These are phyloP conservation scores for Hyperoplus lanceolatus DNA, from an alignment of 2,797 vertebrate species.

Conservation along the genomic window DNA sequence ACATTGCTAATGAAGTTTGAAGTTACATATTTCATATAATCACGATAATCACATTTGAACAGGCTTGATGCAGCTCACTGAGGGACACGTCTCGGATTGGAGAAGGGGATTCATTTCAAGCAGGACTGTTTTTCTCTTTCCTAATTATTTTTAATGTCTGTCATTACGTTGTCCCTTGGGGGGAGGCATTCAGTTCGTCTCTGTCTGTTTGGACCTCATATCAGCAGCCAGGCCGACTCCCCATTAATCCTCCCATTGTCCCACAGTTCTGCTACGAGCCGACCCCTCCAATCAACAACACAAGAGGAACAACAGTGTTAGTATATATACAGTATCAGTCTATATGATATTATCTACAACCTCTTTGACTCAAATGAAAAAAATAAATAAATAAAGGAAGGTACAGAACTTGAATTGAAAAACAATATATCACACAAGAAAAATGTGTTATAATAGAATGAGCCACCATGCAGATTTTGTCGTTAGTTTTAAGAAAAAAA, in stretches of 20 bases:
- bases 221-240: slow-evolving; percentile 75
- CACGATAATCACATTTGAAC: slow-evolving; percentile 61
- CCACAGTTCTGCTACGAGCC: slow-evolving; percentile 67
- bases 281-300: slow-evolving; percentile 59
- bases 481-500: not conserved
- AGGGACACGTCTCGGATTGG: slow-evolving; percentile 57
- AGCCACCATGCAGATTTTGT: slow-evolving; percentile 17
- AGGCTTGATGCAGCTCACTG: slow-evolving; percentile 40
- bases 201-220: slow-evolving; percentile 73
- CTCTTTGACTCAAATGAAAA: not conserved
- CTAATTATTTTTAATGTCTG: slow-evolving; percentile 84
- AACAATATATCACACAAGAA: not conserved
- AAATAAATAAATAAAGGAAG: not conserved
- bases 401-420: not conserved
- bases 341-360: slow-evolving; percentile 17
- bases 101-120: slow-evolving; percentile 69
- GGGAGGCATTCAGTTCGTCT: slow-evolving; percentile 52
- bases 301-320: slow-evolving; percentile 55
- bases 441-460: not conserved
- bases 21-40: slow-evolving; percentile 41
- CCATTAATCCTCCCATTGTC: slow-evolving; percentile 78
- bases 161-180: slow-evolving; percentile 76
- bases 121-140: slow-evolving; percentile 74
- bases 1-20: slow-evolving; percentile 32
- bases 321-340: not conserved